Evolutionary conservation across 2,797 vertebrate species (phyloP).

Genomic region (Macropus fuliginosus): DNA sequence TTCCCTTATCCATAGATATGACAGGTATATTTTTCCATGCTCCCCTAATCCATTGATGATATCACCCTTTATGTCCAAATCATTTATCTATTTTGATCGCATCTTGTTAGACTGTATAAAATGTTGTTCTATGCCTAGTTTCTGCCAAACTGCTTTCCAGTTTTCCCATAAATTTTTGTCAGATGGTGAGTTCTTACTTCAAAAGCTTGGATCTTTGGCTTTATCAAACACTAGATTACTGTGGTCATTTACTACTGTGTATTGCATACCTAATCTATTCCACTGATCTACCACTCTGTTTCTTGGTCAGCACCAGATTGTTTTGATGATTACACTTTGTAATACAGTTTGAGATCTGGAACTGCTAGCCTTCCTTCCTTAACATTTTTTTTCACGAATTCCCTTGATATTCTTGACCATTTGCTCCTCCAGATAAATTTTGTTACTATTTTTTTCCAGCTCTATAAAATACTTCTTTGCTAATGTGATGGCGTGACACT

Average conservation of each 20-base stretch:
- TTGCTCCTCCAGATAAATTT: background rate
- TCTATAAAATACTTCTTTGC: background rate
- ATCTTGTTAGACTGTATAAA: background rate
- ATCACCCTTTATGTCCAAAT: background rate
- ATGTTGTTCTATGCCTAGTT: background rate
- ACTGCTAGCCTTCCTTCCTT: background rate
- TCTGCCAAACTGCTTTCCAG: background rate
- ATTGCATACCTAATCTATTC: background rate
- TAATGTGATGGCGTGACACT: background rate
- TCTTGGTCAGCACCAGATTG: background rate
- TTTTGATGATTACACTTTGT: background rate
- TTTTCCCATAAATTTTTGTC: background rate
- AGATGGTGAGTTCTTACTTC: background rate
- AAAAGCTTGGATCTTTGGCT: background rate
- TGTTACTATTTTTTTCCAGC: background rate
- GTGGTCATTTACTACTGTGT: background rate
- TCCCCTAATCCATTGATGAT: background rate
- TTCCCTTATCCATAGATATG: background rate
- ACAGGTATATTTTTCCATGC: background rate
- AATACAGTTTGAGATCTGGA: background rate
- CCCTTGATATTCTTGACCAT: background rate
- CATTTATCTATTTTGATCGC: background rate
- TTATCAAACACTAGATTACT: background rate
- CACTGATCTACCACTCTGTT: background rate
- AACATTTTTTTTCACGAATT: background rate